Base-by-base conservation (phyloP, 2,797 vertebrate species). In the Sebastes itinus region DNA sequence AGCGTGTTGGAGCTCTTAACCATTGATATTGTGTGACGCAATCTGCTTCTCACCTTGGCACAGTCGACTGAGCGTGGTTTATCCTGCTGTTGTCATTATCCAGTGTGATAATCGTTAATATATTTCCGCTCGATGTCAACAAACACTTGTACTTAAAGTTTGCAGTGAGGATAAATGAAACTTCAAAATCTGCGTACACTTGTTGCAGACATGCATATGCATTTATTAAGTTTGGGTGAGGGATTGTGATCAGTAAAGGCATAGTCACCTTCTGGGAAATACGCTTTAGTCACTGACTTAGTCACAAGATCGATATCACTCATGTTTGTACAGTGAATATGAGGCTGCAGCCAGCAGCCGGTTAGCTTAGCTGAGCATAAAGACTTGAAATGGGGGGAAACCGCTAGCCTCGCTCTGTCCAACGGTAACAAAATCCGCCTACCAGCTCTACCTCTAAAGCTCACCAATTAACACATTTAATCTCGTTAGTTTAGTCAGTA, bases 21-120 rank as follows among this genome's bases (percentile, higher is more conserved):
- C 30, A 68, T 78, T 81, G 32, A 56, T 62, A 75, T 68, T 72
- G 5, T 30, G 62, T 46, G 56, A 81, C 68, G n/a, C 20, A 73
- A 28, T 60, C 9, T 46, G 54, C 20, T 35, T 13, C 18, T 55
- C 38, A 52, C 28, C 35, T 42, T n/a, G 2, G 30, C 55, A 54
- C 56, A 38, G 61, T 32, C 0, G 4, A 4, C 35, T 27, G 32
- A 28, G 38, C 5, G 1, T 52, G 12, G 23, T 18, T 74, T 79
- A 35, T 46, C 16, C 30, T 38, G 42, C 55, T 58, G 27, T 23
- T 28, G 8, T 27, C 23, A 54, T 49, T 23, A 59, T 62, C 16
- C 52, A 55, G 5, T 2, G 46, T 76, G 38, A 5, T 61, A 7
- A 56, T 75, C 35, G 16, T 20, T 59, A 4, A 72, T 75, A 52